Evolutionary conservation across 1,140 invertebrate genomes (phyloP).

Genomic region (Streblospio benedicti): DNA sequence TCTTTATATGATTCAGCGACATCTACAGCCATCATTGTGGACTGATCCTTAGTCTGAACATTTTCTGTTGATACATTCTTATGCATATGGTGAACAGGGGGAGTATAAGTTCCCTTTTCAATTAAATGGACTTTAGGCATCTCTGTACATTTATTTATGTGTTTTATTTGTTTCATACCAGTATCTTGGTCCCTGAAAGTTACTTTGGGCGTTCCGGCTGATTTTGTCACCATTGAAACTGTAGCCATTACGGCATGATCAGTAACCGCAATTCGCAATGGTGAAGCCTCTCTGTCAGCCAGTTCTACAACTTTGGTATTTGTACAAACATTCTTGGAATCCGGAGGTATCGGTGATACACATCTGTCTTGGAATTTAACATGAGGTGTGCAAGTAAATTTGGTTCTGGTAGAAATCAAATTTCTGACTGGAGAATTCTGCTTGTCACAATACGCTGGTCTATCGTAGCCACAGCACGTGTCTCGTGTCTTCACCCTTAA

Average conservation of each 20-base stretch:
- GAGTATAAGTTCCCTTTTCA: constrained; percentile 16
- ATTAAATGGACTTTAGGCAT: background rate
- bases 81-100: constrained; percentile 2
- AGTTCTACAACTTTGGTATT: background rate
- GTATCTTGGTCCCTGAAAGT: background rate
- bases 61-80: constrained; percentile 15
- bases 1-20: constrained; percentile 7
- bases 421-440: too few species aligned
- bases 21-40: constrained; percentile 10
- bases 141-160: background rate
- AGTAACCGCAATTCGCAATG: background rate
- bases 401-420: too few species aligned
- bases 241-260: background rate
- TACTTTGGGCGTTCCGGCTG: background rate
- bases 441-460: too few species aligned
- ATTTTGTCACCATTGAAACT: background rate
- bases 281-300: background rate
- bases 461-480: too few species aligned
- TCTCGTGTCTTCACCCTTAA: too few species aligned
- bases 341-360: too few species aligned
- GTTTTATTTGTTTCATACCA: background rate
- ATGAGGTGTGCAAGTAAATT: too few species aligned
- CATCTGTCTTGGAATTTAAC: too few species aligned
- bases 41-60: constrained; percentile 3
- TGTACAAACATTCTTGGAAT: background rate